Base-by-base conservation (phyloP, 2,888 invertebrate genomes). In the Nomada fabriciana region DNA sequence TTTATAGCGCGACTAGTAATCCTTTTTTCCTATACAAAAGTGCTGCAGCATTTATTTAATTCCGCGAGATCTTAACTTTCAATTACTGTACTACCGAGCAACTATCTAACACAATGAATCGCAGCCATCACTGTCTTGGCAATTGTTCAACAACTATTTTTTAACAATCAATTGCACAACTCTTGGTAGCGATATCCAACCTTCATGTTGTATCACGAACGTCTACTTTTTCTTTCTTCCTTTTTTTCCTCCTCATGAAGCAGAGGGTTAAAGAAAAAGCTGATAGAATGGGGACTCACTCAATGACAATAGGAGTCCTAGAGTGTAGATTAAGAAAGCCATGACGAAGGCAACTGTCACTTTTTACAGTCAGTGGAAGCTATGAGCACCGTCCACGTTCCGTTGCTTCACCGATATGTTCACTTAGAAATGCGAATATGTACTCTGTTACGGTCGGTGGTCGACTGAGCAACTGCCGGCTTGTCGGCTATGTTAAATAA, bases 401-500 rank as follows among this genome's bases (percentile, higher is more conserved):
- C 55, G 60, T 59, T 52, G 75, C 59, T 60, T 61, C 52, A 47
- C 25, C 61, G 76, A 68, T 74, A 73, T 43, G 73, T 79, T 73
- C 57, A 61, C 68, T 65, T 67, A 75, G 81, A 76, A 82, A 84
- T 81, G 82, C 50, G 88, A 84, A 70, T 78, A 64, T 25, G 15
- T 11, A 13, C 47, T 47, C 79, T 83, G 84, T 87, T 87, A 84
- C 89, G 87, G 89, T 79, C 89, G 90, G 83, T 85, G 81, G 83
- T 81, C 87, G 88, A 90, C 90, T 91, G 91, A 91, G 85, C 88
- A 76, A n/a, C 85, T 84, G 87, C 80, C 83, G 76, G 83, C 84
- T 81, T 80, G 82, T 80, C 90, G 82, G 80, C 90, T 89, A 90
- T 89, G 90, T 91, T 91, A 91, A 91, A 91, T 91, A 90, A 89